These are phyloP conservation scores for Temnothorax nylanderi DNA, from an alignment of 1,140 invertebrate genomes.

Conservation along the genomic window DNA sequence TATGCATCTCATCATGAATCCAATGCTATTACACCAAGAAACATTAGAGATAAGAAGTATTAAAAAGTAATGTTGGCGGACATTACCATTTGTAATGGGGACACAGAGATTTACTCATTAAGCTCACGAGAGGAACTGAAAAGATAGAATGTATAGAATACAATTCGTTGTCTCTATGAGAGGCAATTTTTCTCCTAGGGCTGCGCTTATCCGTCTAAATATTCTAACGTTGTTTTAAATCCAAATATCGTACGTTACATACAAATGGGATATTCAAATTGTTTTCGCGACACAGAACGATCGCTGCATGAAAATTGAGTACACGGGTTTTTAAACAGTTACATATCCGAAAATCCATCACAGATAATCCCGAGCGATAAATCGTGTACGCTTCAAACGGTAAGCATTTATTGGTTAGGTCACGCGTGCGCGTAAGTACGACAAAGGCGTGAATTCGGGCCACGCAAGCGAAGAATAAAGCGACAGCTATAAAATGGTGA, in stretches of 20 bases:
- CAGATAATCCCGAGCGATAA: constrained; percentile 41
- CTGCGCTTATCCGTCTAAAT: neutral
- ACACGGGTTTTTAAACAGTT: constrained; percentile 9
- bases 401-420: constrained; percentile 8
- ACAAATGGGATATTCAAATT: neutral
- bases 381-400: constrained; percentile 10
- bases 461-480: constrained; percentile 48
- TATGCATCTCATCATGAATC: neutral
- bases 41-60: neutral
- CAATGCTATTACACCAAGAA: neutral
- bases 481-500: constrained; percentile 27
- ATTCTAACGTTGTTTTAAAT: constrained; percentile 12
- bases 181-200: neutral
- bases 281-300: neutral
- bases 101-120: constrained; percentile 14
- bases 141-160: neutral
- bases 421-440: neutral
- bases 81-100: constrained; percentile 18
- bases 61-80: neutral
- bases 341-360: constrained; percentile 11
- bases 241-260: neutral
- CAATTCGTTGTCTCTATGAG: neutral
- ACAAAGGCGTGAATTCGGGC: neutral
- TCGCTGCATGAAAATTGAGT: neutral
- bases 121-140: neutral